Evolutionary conservation across 2,797 vertebrate species (phyloP).

Genomic region (Hippopotamyrus pictus): DNA sequence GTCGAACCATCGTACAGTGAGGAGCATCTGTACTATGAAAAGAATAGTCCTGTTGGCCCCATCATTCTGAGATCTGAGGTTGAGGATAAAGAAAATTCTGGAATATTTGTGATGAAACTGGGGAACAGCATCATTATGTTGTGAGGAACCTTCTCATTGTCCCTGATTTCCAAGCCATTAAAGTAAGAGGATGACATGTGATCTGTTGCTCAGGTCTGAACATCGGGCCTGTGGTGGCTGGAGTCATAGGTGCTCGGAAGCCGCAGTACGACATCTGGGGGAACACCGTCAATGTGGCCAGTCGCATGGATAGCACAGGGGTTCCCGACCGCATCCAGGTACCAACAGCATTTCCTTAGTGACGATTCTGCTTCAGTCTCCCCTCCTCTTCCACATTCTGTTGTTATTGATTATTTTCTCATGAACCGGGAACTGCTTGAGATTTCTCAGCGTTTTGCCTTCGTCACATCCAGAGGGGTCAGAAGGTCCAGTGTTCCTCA

Average conservation of each 20-base stretch:
- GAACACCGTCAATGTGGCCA: conserved; percentile 95
- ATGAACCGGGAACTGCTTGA: neutral
- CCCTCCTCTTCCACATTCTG: neutral
- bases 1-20: neutral
- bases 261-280: conserved; percentile 93
- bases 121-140: neutral
- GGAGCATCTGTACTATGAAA: neutral
- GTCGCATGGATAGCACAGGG: conserved; percentile 96
- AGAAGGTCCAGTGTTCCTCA: neutral
- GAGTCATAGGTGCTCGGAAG: conserved; percentile 85
- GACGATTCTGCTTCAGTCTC: neutral
- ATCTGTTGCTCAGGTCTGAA: conserved; percentile 68
- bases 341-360: neutral
- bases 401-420: neutral
- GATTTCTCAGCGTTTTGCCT: neutral
- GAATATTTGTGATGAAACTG: neutral
- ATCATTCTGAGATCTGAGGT: neutral
- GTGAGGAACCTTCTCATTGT: neutral
- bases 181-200: neutral
- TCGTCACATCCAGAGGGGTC: neutral
- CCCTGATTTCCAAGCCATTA: neutral
- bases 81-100: neutral
- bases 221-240: conserved; percentile 88
- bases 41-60: neutral
- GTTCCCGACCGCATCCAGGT: conserved; percentile 94